These are phyloP conservation scores for Aurelia aurita complex sp. Pacific DNA, from an alignment of 30 jellyfish, hydroid and myxozoan genomes.

Conservation along the genomic window DNA sequence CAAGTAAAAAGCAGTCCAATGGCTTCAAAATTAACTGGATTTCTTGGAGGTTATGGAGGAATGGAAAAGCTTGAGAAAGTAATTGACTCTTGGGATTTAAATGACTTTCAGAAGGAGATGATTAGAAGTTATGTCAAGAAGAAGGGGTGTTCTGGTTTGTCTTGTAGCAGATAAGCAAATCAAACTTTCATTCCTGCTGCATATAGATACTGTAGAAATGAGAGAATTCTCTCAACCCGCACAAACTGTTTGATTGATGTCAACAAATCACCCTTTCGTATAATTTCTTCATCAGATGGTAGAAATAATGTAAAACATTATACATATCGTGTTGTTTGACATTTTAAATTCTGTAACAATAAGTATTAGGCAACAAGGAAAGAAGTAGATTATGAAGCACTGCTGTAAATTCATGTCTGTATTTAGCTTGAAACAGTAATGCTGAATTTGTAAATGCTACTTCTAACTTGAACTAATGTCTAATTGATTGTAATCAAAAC, in stretches of 20 bases:
- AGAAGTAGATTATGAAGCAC: slow-evolving; percentile 35
- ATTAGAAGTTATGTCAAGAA: slow-evolving; percentile 47
- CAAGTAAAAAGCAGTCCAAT: slow-evolving; percentile 75
- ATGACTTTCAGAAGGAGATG: slow-evolving; percentile 58
- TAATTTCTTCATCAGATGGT: background rate
- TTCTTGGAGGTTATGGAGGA: slow-evolving; percentile 88
- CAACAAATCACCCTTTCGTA: too few species aligned
- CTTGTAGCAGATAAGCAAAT: slow-evolving; percentile 41
- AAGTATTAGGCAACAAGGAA: background rate
- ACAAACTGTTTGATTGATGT: too few species aligned
- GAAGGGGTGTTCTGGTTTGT: slow-evolving; percentile 67
- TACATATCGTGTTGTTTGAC: too few species aligned
- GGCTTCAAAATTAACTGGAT: slow-evolving; percentile 95
- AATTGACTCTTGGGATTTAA: slow-evolving; percentile 73
- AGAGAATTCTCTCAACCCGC: too few species aligned
- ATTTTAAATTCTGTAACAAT: background rate
- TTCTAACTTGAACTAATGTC: background rate
- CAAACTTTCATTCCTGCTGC: too few species aligned
- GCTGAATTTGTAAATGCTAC: background rate
- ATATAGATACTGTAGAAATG: too few species aligned
- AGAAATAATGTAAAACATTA: background rate
- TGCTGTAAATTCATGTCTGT: slow-evolving; percentile 29
- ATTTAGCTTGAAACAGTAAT: slow-evolving; percentile 17
- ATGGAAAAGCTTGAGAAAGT: slow-evolving; percentile 45
- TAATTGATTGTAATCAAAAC: background rate